These are phyloP conservation scores for Leptinotarsa undecemlineata DNA, from an alignment of 1,140 invertebrate genomes.

Conservation along the genomic window DNA sequence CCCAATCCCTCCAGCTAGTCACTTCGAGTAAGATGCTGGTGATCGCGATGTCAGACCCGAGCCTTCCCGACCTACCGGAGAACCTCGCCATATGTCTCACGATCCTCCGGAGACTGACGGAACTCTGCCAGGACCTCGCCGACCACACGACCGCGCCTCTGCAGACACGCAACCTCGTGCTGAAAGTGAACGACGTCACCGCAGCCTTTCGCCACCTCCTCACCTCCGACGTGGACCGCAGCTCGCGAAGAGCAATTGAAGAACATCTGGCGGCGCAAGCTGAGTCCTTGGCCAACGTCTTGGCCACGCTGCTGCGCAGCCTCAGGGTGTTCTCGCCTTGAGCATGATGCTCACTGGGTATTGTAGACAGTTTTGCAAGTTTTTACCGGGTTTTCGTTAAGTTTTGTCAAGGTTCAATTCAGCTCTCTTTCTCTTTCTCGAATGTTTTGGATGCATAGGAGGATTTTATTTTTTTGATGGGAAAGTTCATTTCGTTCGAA, in stretches of 20 bases:
- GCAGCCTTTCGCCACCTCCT: conserved; percentile 74
- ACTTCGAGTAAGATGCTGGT: conserved; percentile 83
- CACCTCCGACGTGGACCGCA: conserved; percentile 63
- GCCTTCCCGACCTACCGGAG: conserved; percentile 61
- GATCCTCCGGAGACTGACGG: conserved; percentile 68
- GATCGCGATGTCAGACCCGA: conserved; percentile 71
- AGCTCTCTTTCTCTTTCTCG: too few species aligned
- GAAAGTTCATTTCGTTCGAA: too few species aligned
- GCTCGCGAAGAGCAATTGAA: conserved; percentile 59
- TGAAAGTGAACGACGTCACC: conserved; percentile 78
- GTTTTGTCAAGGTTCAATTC: too few species aligned
- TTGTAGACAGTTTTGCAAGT: too few species aligned
- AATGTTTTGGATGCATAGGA: too few species aligned
- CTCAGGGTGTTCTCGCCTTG: conserved; percentile 78
- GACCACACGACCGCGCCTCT: conserved; percentile 73
- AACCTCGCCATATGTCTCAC: conserved; percentile 73
- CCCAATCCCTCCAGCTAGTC: conserved; percentile 78
- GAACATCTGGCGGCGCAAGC: conserved; percentile 73
- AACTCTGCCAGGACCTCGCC: conserved; percentile 73
- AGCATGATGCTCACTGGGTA: not conserved
- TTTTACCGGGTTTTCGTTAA: too few species aligned
- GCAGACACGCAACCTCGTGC: conserved; percentile 77
- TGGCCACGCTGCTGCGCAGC: conserved; percentile 79
- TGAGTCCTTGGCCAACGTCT: conserved; percentile 76
- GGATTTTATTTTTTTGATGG: too few species aligned